A percentile compares a stretch with the other conserved stretches of the same genome.
Evolutionary conservation across 2,113 vertebrate genomes (phyloP).

Genomic region (Paraplagusia blochii): DNA sequence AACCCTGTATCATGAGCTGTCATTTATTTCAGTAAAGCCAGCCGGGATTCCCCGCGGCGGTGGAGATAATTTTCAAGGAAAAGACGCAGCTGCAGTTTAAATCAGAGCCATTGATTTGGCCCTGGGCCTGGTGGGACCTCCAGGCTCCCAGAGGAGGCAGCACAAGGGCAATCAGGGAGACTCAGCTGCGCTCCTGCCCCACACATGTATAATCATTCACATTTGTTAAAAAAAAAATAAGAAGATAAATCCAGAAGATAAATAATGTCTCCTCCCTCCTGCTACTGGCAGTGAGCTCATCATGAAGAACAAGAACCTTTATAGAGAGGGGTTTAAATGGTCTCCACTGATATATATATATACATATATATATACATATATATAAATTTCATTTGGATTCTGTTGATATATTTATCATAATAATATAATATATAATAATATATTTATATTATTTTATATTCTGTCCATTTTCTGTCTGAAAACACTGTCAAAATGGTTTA

Average conservation of each 20-base stretch:
- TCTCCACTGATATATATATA: background rate
- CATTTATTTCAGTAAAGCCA: conserved; percentile 57
- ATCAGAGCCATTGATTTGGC: conserved; percentile 65
- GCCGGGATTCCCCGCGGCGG: conserved; percentile 26
- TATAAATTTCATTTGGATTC: too few species aligned
- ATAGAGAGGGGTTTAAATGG: background rate
- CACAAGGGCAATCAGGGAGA: conserved; percentile 35
- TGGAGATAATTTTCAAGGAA: conserved; percentile 41
- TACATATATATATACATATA: too few species aligned
- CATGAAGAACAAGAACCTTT: conserved; percentile 7
- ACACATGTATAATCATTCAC: conserved; percentile 59
- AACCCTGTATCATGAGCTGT: conserved; percentile 38
- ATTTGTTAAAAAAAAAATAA: conserved; percentile 41
- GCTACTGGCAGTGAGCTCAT: background rate
- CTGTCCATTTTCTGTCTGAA: too few species aligned
- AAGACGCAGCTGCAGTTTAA: conserved; percentile 61
- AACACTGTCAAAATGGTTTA: too few species aligned
- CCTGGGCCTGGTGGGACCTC: conserved; percentile 51
- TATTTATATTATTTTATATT: too few species aligned
- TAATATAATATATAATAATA: too few species aligned
- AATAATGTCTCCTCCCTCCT: conserved; percentile 16
- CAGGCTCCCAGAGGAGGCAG: conserved; percentile 45
- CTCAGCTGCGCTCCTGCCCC: conserved; percentile 58
- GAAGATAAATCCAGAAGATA: conserved; percentile 41
- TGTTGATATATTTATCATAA: too few species aligned